These are phyloP conservation scores for Lytechinus variegatus DNA, from an alignment of 35 echinoderm and acorn worm genomes.

Conservation along the genomic window DNA sequence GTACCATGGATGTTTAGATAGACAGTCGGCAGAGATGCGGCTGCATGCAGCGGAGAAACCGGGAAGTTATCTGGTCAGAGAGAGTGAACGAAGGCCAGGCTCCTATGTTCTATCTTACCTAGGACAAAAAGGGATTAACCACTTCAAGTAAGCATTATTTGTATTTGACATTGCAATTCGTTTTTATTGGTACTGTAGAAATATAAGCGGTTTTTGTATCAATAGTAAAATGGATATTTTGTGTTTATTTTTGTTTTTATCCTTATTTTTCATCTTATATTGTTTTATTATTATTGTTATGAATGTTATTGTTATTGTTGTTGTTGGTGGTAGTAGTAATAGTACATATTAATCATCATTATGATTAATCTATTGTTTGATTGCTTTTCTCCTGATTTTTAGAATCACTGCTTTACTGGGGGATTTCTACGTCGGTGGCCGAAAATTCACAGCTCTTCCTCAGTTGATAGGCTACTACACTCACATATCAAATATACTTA, in stretches of 20 bases:
- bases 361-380: background rate
- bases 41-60: conserved; percentile 67
- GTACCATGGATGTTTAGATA: conserved; percentile 94
- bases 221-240: no score
- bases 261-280: no score
- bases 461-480: conserved; percentile 96
- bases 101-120: conserved; percentile 95
- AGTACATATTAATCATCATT: no score
- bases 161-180: no score
- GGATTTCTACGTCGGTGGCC: conserved; percentile 93
- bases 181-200: no score
- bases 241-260: no score
- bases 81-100: conserved; percentile 93
- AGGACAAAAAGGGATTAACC: conserved; percentile 91
- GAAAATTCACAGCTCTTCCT: conserved; percentile 78
- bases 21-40: conserved; percentile 85
- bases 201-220: no score
- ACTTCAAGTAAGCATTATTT: conserved; percentile 83
- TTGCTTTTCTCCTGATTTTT: background rate
- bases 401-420: conserved; percentile 97
- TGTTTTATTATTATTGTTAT: no score
- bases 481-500: conserved; percentile 91
- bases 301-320: no score
- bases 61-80: conserved; percentile 88
- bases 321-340: no score